A percentile compares a stretch with the other conserved stretches of the same genome.
These are phyloP conservation scores for Euborellia annulipes DNA, from an alignment of 1,140 invertebrate genomes.

Conservation along the genomic window DNA sequence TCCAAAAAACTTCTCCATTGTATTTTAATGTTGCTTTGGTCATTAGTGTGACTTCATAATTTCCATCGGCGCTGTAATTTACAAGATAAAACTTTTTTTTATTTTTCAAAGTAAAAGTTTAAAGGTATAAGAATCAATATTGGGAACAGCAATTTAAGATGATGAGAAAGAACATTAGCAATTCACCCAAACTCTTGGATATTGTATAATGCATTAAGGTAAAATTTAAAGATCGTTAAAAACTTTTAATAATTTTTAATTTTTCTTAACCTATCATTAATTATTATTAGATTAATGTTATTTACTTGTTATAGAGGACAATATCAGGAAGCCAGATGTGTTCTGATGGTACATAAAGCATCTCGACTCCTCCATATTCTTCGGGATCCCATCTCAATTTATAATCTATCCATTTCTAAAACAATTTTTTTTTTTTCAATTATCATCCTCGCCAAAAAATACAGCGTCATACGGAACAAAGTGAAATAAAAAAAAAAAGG, in stretches of 20 bases:
- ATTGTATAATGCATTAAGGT: too few species aligned
- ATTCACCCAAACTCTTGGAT: too few species aligned
- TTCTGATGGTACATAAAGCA: conserved; percentile 81
- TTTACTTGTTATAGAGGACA: conserved; percentile 77
- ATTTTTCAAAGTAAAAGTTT: too few species aligned
- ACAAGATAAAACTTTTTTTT: too few species aligned
- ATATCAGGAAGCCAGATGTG: conserved; percentile 86
- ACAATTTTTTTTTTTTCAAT: too few species aligned
- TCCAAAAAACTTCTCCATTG: conserved; percentile 86
- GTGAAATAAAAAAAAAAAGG: too few species aligned
- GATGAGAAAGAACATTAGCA: too few species aligned
- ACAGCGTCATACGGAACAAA: too few species aligned
- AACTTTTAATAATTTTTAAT: background rate
- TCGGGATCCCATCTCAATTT: conserved; percentile 83
- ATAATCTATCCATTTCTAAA: conserved; percentile 88
- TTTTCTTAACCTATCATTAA: background rate
- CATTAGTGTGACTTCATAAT: conserved; percentile 94
- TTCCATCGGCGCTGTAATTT: conserved; percentile 73
- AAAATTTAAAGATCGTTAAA: too few species aligned
- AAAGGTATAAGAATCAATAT: too few species aligned
- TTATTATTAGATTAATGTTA: conserved; percentile 13
- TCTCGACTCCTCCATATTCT: conserved; percentile 84
- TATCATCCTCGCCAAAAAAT: too few species aligned
- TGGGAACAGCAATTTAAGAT: too few species aligned
- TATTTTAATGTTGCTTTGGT: conserved; percentile 86